Base-by-base conservation (phyloP, 2,888 invertebrate species). In the Rhagium mordax region DNA sequence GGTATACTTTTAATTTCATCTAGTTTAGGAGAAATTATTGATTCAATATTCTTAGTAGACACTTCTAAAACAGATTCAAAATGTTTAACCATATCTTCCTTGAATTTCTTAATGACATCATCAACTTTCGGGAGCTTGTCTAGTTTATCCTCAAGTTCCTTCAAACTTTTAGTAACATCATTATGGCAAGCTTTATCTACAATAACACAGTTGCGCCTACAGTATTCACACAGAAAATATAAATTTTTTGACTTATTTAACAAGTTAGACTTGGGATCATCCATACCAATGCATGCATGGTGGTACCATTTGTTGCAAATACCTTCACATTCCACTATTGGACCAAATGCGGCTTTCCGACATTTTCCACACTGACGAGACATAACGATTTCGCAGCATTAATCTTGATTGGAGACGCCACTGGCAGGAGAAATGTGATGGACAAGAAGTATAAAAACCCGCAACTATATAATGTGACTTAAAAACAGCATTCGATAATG, bases 181-280 rank as follows among this genome's bases (percentile, higher is more conserved):
- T 24, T 24, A 4, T 48, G 16, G 15, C 13, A 47, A 15, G 15
- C 8, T 47, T 47, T 47, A 47, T 47, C 47, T 3, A 5, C 47
- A 15, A 47, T 47, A 7, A 47, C 8, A 15, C 3, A 47, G 8
- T 47, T 47, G 2, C 47, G 47, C 15, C 15, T n/a, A n/a, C 8
- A 10, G 8, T 5, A 6, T 6, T 24, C 24, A 24, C 24, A 24
- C 3, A 24, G 24, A 6, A 24, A 24, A 24, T 24, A 48, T 48
- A 48, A 5, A n/a, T 48, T 48, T 48, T 48, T 48, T n/a, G 48
- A 48, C n/a, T 48, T 48, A 4, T 10, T n/a, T 15, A 48, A 59
- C 47, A 74, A 33, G 33, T 47, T 64, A 20, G 2, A 69, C n/a
- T 47, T 15, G n/a, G 15, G n/a, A 15, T 7, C n/a, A 48, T 15